Percentiles rank a stretch among this genome's conserved stretches.
Conservation (phyloP, 2,113 vertebrate genomes). For the Scomber japonicus region DNA sequence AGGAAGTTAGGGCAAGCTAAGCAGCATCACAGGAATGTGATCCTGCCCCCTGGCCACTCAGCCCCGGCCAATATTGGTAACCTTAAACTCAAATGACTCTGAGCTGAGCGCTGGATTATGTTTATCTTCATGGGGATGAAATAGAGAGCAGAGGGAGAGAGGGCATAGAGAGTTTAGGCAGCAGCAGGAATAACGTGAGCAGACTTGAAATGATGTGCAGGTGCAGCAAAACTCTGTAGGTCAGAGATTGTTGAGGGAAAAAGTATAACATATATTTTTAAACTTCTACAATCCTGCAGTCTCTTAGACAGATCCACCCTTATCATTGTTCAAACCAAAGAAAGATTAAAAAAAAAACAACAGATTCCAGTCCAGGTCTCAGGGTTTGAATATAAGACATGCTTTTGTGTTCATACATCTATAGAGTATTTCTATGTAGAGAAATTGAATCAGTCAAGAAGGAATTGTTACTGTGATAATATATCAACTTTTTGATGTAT, state of each 20-base stretch:
- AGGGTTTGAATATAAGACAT: conserved; percentile 11
- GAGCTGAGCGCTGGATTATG: conserved; percentile 58
- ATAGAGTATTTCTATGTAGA: neutral
- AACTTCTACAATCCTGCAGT: neutral
- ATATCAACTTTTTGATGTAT: no score
- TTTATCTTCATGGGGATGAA: conserved; percentile 67
- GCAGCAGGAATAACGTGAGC: conserved; percentile 47
- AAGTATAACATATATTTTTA: neutral
- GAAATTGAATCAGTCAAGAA: neutral
- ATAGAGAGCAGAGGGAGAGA: conserved; percentile 38
- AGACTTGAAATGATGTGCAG: conserved; percentile 57
- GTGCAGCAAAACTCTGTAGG: conserved; percentile 35
- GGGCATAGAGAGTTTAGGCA: conserved; percentile 52
- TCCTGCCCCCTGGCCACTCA: conserved; percentile 37
- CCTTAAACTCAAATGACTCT: conserved; percentile 65
- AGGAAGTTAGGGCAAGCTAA: conserved; percentile 49
- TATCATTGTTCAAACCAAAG: neutral
- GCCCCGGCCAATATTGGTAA: conserved; percentile 50
- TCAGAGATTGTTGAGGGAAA: conserved; percentile 12
- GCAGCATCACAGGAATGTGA: conserved; percentile 55
- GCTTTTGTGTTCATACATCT: neutral
- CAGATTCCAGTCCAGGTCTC: neutral
- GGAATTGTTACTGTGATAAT: no score
- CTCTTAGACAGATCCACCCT: neutral
- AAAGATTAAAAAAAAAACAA: neutral